A percentile compares a stretch with the other conserved stretches of the same genome.
Conservation (phyloP, 1,140 invertebrate genomes). For the Hycleus cichorii region DNA sequence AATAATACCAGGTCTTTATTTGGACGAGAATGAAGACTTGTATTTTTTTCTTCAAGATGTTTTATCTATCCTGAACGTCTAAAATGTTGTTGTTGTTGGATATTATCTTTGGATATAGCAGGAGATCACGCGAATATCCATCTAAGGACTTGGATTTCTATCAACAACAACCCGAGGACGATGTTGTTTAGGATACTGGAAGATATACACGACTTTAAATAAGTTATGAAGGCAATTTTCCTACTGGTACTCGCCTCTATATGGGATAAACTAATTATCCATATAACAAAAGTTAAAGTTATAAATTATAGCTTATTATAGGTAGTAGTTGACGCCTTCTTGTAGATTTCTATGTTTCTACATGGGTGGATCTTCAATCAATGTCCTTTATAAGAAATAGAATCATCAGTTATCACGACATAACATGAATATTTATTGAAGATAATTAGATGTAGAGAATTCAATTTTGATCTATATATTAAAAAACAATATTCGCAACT, state of each 20-base stretch:
- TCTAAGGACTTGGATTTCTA: conserved; percentile 11
- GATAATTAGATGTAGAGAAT: too few species aligned
- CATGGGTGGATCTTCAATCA: too few species aligned
- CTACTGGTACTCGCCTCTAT: conserved; percentile 9
- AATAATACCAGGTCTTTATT: background rate
- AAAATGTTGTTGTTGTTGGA: conserved; percentile 9
- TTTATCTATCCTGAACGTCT: conserved; percentile 4
- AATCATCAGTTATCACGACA: too few species aligned
- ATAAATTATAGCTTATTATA: conserved; percentile 14
- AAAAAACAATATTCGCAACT: too few species aligned
- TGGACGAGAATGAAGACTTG: background rate
- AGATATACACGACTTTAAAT: background rate
- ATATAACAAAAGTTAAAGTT: conserved; percentile 2
- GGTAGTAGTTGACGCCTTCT: conserved; percentile 8
- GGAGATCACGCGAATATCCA: conserved; percentile 10
- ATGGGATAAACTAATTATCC: conserved; percentile 12
- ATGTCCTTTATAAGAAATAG: too few species aligned
- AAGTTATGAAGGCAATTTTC: conserved; percentile 11
- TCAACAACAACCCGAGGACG: background rate
- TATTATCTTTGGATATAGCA: conserved; percentile 6
- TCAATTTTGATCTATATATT: too few species aligned
- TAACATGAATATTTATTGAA: too few species aligned
- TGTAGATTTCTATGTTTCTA: background rate
- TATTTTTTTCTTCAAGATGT: conserved; percentile 5
- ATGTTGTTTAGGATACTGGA: background rate